Evolutionary conservation across 2,888 invertebrate genomes (phyloP).

Genomic region (Diadegma fenestrale): DNA sequence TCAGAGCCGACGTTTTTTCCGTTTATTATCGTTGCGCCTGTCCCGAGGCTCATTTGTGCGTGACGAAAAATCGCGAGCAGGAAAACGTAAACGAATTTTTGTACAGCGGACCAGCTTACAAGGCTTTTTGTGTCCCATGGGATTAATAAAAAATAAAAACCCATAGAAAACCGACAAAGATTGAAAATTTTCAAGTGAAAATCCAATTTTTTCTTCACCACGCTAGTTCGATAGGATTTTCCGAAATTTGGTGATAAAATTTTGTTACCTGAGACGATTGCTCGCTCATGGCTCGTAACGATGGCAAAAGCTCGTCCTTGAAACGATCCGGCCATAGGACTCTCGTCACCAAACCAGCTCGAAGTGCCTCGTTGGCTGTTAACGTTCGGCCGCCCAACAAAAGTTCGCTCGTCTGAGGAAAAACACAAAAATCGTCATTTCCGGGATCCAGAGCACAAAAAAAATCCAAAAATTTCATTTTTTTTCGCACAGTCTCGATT

Average conservation of each 20-base stretch:
- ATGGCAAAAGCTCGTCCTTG: slow-evolving; percentile 90
- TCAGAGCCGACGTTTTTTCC: slow-evolving; percentile 87
- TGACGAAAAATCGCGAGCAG: slow-evolving; percentile 85
- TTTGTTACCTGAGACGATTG: slow-evolving; percentile 91
- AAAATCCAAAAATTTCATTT: not conserved
- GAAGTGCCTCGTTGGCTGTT: slow-evolving; percentile 92
- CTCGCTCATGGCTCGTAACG: slow-evolving; percentile 89
- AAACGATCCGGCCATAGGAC: slow-evolving; percentile 92
- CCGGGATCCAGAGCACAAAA: not conserved
- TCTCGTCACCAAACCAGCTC: slow-evolving; percentile 92
- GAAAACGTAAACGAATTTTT: slow-evolving; percentile 86
- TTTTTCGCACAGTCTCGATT: not conserved
- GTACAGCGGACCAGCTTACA: slow-evolving; percentile 87
- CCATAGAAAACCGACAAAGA: not conserved
- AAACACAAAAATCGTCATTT: not conserved
- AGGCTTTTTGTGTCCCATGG: slow-evolving; percentile 86
- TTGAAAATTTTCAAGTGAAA: not conserved
- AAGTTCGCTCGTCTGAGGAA: slow-evolving; percentile 89
- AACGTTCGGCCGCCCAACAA: slow-evolving; percentile 90
- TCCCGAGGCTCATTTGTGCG: slow-evolving; percentile 87
- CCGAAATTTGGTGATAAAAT: not conserved
- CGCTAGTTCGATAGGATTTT: not conserved
- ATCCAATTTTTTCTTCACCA: not conserved
- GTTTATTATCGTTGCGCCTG: slow-evolving; percentile 89
- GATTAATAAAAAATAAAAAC: slow-evolving; percentile 11